phyloP scores from a whole-genome alignment of 2,113 vertebrate species.

The Lethenteron camtschaticum region DNA sequence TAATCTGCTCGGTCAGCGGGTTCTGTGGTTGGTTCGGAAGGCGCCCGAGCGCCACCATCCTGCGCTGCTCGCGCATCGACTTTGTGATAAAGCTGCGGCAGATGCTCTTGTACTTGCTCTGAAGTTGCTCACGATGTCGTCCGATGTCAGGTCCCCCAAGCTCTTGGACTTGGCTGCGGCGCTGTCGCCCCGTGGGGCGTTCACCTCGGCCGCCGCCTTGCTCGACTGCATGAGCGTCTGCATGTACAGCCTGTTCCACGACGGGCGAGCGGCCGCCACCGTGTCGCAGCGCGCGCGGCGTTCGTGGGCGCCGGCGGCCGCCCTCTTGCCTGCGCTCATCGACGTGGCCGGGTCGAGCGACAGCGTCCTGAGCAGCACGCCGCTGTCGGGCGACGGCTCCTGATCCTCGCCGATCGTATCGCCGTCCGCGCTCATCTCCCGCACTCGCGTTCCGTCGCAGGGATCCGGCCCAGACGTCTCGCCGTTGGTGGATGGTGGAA shows the following conservation, averaged over 20 bases:
- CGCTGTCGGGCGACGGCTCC: too few relatives aligned
- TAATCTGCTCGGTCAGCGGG: slow-evolving; percentile 44
- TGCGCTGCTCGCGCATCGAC: slow-evolving; percentile 26
- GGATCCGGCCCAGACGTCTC: too few relatives aligned
- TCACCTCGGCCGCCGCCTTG: slow-evolving; percentile 10
- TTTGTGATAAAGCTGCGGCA: slow-evolving; percentile 40
- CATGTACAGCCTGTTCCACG: slow-evolving; percentile 46
- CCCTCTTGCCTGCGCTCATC: too few relatives aligned
- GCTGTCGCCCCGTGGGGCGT: slow-evolving; percentile 8
- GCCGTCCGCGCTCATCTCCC: too few relatives aligned
- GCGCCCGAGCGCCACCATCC: background rate
- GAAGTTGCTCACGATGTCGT: slow-evolving; percentile 50
- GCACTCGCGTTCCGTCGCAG: too few relatives aligned
- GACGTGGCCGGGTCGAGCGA: too few relatives aligned
- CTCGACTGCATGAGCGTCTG: slow-evolving; percentile 36
- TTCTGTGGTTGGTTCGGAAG: slow-evolving; percentile 11
- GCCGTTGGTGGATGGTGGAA: too few relatives aligned
- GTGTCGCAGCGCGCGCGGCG: slow-evolving; percentile 32
- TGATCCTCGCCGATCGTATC: too few relatives aligned
- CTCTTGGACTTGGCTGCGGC: slow-evolving; percentile 54
- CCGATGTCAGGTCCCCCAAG: slow-evolving; percentile 67
- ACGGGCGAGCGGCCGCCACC: background rate
- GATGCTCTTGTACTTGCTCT: slow-evolving; percentile 59
- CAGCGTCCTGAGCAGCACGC: too few relatives aligned
- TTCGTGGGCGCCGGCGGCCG: slow-evolving; percentile 9